These are phyloP conservation scores for Hydrotaea diabolus DNA, from an alignment of 2,888 invertebrate species.

Conservation along the genomic window DNA sequence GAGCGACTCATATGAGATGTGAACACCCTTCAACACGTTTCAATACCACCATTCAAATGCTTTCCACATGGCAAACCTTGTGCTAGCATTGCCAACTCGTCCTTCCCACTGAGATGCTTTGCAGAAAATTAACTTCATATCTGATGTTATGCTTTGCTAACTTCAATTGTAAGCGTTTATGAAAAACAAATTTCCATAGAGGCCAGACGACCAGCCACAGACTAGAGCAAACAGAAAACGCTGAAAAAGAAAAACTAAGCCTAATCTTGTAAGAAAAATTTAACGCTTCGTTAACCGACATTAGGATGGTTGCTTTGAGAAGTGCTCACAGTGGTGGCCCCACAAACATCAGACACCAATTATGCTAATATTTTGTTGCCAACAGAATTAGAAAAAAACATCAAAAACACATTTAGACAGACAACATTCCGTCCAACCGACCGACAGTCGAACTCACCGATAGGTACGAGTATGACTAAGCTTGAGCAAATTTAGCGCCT, in stretches of 20 bases:
- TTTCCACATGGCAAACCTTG: too few relatives aligned
- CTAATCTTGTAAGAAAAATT: constrained; percentile 1
- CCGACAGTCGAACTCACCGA: too few relatives aligned
- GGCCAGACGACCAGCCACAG: not conserved
- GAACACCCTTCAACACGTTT: too few relatives aligned
- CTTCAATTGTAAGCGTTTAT: not conserved
- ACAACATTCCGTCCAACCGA: too few relatives aligned
- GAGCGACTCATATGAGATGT: too few relatives aligned
- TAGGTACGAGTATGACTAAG: too few relatives aligned
- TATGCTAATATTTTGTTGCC: not conserved
- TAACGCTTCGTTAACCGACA: constrained; percentile 14
- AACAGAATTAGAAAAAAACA: not conserved
- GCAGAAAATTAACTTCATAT: not conserved
- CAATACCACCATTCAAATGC: too few relatives aligned
- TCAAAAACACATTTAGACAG: not conserved
- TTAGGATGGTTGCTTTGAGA: not conserved
- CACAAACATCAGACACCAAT: not conserved
- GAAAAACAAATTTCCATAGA: not conserved
- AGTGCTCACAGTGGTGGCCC: not conserved
- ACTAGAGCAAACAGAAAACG: not conserved
- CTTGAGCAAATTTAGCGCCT: constrained; percentile 16
- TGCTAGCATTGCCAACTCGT: not conserved
- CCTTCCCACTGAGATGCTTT: not conserved
- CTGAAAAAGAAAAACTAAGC: not conserved
- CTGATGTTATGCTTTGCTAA: not conserved